These are phyloP conservation scores for Cettia cetti DNA, from an alignment of 2,113 vertebrate species.

Conservation along the genomic window DNA sequence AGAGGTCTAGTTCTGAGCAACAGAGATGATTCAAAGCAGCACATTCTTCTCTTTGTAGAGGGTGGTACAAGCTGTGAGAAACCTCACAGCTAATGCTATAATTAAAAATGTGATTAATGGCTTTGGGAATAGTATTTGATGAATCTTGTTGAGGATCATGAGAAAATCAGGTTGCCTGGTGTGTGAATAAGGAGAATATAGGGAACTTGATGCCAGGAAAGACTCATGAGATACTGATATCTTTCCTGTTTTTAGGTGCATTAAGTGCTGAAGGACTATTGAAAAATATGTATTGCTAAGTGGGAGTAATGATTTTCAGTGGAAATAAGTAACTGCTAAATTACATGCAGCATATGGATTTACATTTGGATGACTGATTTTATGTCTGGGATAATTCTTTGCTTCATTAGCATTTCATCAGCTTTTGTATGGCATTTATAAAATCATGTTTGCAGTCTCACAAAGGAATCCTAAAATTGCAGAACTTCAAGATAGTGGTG, in stretches of 20 bases:
- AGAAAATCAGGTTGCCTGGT: neutral
- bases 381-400: slow-evolving; percentile 6
- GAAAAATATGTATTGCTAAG: neutral
- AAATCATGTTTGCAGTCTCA: neutral
- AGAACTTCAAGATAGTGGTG: neutral
- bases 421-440: neutral
- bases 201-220: neutral
- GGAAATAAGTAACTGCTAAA: neutral
- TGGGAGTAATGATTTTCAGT: neutral
- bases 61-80: neutral
- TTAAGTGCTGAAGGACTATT: neutral
- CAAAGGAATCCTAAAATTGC: neutral
- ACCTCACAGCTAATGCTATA: neutral
- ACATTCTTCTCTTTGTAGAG: neutral
- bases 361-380: slow-evolving; percentile 27
- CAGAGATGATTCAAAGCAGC: neutral
- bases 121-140: neutral
- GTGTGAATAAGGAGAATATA: neutral
- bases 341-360: neutral
- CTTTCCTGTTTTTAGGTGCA: neutral
- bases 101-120: neutral
- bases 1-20: neutral
- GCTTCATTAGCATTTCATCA: slow-evolving; percentile 1
- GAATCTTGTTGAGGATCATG: neutral
- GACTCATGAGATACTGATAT: neutral